Percentiles rank a stretch among this genome's conserved stretches.
Conservation (phyloP, 2,888 invertebrate species). For the Platycnemis pennipes region DNA sequence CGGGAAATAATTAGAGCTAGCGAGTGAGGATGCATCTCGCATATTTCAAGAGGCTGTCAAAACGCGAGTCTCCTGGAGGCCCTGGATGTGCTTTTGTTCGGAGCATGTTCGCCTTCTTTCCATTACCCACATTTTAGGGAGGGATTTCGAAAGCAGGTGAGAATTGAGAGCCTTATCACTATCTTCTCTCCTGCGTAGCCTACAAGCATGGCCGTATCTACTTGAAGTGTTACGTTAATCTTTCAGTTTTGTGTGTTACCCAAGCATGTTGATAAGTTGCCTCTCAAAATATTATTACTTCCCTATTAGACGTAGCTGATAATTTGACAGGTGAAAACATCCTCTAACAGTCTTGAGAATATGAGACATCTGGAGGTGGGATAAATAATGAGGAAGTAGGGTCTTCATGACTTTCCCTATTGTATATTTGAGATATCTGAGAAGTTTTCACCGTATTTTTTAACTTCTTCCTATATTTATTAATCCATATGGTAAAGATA, state of each 20-base stretch:
- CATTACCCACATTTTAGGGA: background rate
- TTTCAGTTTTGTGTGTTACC: background rate
- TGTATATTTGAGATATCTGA: too few species aligned
- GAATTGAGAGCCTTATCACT: background rate
- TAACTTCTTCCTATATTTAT: too few species aligned
- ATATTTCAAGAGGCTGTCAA: slow-evolving; percentile 25
- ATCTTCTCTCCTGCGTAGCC: background rate
- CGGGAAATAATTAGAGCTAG: slow-evolving; percentile 26
- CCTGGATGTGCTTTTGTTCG: background rate
- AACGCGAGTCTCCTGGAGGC: background rate
- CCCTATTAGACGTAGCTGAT: too few species aligned
- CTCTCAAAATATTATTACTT: too few species aligned
- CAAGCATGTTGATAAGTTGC: too few species aligned
- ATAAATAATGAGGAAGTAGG: too few species aligned
- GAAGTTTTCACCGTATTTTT: too few species aligned
- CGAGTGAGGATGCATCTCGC: background rate
- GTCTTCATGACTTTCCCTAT: too few species aligned
- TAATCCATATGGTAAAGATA: too few species aligned
- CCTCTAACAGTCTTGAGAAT: too few species aligned
- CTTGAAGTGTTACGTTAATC: background rate
- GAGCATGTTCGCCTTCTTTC: background rate
- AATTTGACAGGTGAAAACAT: too few species aligned
- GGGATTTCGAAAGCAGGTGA: background rate
- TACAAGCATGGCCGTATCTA: background rate
- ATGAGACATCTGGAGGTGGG: too few species aligned